phyloP scores from a whole-genome alignment of 2,113 vertebrate genomes.

The Nothoprocta perdicaria region DNA sequence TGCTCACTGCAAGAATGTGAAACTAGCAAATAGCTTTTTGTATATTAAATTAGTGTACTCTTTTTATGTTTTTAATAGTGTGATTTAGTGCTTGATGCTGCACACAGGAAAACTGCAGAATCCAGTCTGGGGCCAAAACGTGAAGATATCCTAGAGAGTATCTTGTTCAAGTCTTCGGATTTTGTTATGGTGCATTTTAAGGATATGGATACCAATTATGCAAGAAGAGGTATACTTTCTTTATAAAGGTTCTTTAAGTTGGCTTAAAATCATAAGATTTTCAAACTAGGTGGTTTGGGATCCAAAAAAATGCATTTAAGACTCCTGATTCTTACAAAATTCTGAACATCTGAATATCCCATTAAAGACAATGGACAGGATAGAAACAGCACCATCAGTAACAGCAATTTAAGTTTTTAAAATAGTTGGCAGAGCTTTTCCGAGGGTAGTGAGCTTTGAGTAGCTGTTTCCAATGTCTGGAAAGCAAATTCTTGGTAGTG shows the following conservation, averaged over 20 bases:
- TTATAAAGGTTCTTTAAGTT: background rate
- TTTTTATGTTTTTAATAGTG: conserved; percentile 79
- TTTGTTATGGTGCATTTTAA: conserved; percentile 96
- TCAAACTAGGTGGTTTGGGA: background rate
- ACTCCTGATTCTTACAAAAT: background rate
- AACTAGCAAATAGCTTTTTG: background rate
- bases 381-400: background rate
- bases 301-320: fast-evolving
- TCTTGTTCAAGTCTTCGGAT: conserved; percentile 96
- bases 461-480: background rate
- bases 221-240: conserved; percentile 88
- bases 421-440: background rate
- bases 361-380: background rate
- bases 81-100: conserved; percentile 96
- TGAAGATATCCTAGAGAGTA: conserved; percentile 96
- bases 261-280: background rate
- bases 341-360: background rate
- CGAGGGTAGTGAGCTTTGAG: background rate
- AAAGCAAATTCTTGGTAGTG: background rate
- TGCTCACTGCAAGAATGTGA: background rate
- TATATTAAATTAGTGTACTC: background rate
- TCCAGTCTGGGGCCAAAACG: conserved; percentile 87
- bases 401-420: background rate
- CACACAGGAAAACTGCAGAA: conserved; percentile 92
- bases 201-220: conserved; percentile 96